Base-by-base conservation (phyloP, 2,888 invertebrate species). In the Hoplodrina ambigua region DNA sequence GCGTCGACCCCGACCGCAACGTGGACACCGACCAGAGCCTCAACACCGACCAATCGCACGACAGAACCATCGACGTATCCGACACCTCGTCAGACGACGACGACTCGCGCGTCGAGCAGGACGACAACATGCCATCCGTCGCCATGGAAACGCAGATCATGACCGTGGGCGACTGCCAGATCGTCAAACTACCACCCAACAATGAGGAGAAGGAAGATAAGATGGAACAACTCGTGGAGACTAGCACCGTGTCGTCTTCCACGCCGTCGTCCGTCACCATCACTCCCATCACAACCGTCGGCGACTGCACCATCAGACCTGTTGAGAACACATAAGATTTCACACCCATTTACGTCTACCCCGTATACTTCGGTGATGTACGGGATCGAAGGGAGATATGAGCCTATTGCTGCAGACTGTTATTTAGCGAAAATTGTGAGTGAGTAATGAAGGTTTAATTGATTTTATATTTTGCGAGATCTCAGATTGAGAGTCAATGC, bases 81-180 rank as follows among this genome's bases (percentile, higher is more conserved):
- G 94, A 94, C 84, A 92, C 94, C 0, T 93, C 93, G 0, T 89
- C 93, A 0, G 94, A 94, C 62, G 95, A 94, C 52, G 95, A 95
- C 7, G 94, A 94, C 69, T 88, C 89, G 0, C 86, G 92, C 41
- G 88, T 90, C 4, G 94, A 94, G 11, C 87, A 91, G 0, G 94
- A 94, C 2, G 95, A 95, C 1, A 89, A 88, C 84, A 90, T 91
- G 0, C 93, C 93, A 0, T 84, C 93, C 0, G 92, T 90, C 2
- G 93, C 89, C 54, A 86, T 91, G 85, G 94, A 94, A n/a, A 92
- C 94, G 2, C 94, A 94, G 70, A 93, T 95, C 59, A 94, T 96
- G 94, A 96, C 95, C n/a, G 95, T 96, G 2, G 96, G 96, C 7
- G 96, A 96, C 88, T 96, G 96, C 78, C 96, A 96, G 87, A 96